These are phyloP conservation scores for Rhagonycha lutea DNA, from an alignment of 2,888 invertebrate species.

Conservation along the genomic window DNA sequence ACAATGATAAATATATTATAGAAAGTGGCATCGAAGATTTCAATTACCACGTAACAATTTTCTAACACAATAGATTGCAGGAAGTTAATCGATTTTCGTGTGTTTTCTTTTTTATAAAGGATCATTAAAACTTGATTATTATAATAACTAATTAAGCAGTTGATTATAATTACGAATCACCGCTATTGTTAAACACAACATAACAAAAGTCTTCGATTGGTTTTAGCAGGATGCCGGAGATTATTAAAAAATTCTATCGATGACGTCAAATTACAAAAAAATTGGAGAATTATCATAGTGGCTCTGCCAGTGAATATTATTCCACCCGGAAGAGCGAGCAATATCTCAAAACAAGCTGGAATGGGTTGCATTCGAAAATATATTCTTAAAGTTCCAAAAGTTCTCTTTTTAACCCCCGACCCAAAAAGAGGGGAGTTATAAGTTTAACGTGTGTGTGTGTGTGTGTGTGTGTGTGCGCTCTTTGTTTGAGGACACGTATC, in stretches of 20 bases:
- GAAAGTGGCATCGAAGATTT: constrained; percentile 1
- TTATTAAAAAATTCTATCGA: not conserved
- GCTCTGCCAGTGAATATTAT: too few relatives aligned
- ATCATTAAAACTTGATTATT: not conserved
- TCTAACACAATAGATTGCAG: not conserved
- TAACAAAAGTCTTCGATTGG: not conserved
- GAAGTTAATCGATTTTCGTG: not conserved
- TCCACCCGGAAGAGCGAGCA: too few relatives aligned
- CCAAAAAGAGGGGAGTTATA: too few relatives aligned
- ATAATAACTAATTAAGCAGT: not conserved
- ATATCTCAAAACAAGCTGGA: too few relatives aligned
- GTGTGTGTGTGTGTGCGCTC: too few relatives aligned
- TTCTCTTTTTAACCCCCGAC: too few relatives aligned
- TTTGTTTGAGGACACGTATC: too few relatives aligned
- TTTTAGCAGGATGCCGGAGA: not conserved
- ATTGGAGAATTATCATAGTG: too few relatives aligned
- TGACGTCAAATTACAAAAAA: too few relatives aligned
- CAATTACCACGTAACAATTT: not conserved
- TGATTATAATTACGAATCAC: not conserved
- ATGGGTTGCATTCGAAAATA: too few relatives aligned
- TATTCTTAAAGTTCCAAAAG: too few relatives aligned
- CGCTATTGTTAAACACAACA: not conserved
- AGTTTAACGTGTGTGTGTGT: too few relatives aligned
- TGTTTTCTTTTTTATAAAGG: not conserved
- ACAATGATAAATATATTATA: not conserved